phyloP scores from a whole-genome alignment of 2,113 vertebrate species.

The Urocitellus parryii region DNA sequence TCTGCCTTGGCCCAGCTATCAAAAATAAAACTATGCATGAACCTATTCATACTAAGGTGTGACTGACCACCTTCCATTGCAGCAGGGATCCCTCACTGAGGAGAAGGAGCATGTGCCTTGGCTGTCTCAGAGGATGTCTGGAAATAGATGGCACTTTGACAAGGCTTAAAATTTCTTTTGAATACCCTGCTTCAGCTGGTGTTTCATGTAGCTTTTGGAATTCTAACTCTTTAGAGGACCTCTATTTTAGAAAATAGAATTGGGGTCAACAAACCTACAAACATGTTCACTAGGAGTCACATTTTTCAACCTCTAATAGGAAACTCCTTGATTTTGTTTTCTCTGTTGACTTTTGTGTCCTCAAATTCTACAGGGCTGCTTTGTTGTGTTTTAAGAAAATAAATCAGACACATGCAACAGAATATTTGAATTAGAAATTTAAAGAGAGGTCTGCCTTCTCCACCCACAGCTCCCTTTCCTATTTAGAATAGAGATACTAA shows the following conservation, averaged over 20 bases:
- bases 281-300: neutral
- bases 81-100: neutral
- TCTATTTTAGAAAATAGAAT: conserved; percentile 3
- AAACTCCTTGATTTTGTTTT: conserved; percentile 14
- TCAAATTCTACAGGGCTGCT: conserved; percentile 31
- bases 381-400: conserved; percentile 28
- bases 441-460: neutral
- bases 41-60: neutral
- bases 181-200: neutral
- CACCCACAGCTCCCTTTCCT: neutral
- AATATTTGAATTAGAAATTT: conserved; percentile 27
- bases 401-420: neutral
- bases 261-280: neutral
- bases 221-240: neutral
- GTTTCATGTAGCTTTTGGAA: neutral
- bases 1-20: neutral
- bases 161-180: neutral
- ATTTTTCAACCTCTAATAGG: neutral
- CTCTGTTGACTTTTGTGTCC: conserved; percentile 21
- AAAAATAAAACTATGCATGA: neutral
- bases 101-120: rapidly evolving
- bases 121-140: neutral
- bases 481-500: neutral
- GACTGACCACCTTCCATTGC: neutral
- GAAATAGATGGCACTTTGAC: neutral